Base-by-base conservation (phyloP, 2,888 invertebrate species). In the Shargacucullia verbasci region DNA sequence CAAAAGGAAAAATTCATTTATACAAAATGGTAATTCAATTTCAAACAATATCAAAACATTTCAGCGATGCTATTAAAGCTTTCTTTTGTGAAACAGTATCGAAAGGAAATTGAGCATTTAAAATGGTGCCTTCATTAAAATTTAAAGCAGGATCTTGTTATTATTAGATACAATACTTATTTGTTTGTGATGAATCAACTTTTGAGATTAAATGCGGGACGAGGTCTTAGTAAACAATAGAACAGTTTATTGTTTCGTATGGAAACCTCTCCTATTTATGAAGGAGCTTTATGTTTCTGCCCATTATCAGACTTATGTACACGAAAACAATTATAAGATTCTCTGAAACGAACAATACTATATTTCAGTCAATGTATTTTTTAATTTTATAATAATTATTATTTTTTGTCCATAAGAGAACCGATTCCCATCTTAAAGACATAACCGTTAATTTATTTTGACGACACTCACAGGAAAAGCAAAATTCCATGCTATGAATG, bases 51-150 rank as follows among this genome's bases (percentile, higher is more conserved):
- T 75, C 67, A 55, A 68, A 77, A 71, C 64, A 70, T 77, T 80
- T 63, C 53, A 39, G 55, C 41, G 60, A 67, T 69, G 65, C 72
- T 71, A 74, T 75, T 74, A 77, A 73, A 72, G 75, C 60, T 64
- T 71, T 73, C 70, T 76, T 80, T 82, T 68, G 65, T 68, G 61
- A 73, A 66, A 54, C 57, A 67, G 57, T 72, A 75, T 50, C 67
- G 62, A 61, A 54, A 62, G 79, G 83, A 81, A 82, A 83, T 81
- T 78, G 78, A 55, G 75, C 73, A 78, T 82, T 81, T 76, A 73
- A 78, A 80, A 80, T 74, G 46, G 74, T 59, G 59, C 67, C 71
- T 77, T 76, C 65, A 73, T 74, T 73, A 60, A 71, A 76, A 75
- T 65, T 59, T 11, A 61, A 68, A 39, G 44, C 37, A 52, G 44